A percentile compares a stretch with the other conserved stretches of the same genome.
Conservation (phyloP, 2,113 vertebrate genomes). For the Catharus fuscescens region DNA sequence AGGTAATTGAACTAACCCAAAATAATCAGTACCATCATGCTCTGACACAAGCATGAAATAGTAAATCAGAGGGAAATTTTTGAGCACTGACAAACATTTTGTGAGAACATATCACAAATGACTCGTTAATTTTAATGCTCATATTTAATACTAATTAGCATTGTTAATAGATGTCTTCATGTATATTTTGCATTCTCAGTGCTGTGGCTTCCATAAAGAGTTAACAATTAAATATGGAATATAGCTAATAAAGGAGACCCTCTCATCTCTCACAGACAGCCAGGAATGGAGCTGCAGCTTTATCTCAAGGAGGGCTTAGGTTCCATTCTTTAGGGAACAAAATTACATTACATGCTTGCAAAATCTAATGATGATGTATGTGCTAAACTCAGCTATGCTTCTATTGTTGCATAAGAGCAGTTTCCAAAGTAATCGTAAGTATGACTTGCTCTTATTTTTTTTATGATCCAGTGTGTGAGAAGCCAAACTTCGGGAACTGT, state of each 20-base stretch:
- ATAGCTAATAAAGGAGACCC: not conserved
- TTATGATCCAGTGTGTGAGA: not conserved
- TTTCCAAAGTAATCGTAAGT: not conserved
- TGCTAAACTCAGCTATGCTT: not conserved
- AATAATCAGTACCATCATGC: not conserved
- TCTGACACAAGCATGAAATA: not conserved
- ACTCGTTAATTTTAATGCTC: not conserved
- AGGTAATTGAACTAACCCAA: not conserved
- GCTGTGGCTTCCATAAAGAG: not conserved
- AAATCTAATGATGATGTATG: not conserved
- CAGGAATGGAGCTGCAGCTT: not conserved
- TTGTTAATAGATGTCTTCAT: not conserved
- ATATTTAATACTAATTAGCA: not conserved
- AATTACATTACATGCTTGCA: not conserved
- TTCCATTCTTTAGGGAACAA: not conserved
- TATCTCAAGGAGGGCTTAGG: not conserved
- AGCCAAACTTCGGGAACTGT: not conserved
- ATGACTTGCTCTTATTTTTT: not conserved
- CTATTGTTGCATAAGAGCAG: not conserved
- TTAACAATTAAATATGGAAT: not conserved
- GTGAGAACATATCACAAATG: not conserved
- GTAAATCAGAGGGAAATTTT: constrained; percentile 3
- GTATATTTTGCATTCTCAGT: not conserved
- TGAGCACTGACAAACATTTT: not conserved
- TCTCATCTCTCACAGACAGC: not conserved